phyloP scores from a whole-genome alignment of 1,140 invertebrate species.

The Drosophila truncata region DNA sequence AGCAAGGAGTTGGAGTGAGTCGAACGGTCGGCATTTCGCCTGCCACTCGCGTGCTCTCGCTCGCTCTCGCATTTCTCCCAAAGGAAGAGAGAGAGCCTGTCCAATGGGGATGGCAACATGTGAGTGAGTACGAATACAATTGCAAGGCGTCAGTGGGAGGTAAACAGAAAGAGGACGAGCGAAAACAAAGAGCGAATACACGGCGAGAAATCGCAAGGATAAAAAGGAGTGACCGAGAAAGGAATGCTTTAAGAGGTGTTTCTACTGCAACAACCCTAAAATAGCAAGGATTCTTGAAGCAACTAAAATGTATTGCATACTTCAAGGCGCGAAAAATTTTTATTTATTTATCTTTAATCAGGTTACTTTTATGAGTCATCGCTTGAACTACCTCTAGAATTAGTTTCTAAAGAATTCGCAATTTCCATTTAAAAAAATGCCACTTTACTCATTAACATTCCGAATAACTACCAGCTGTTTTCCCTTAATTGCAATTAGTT shows the following conservation, averaged over 20 bases:
- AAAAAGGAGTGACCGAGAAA: neutral
- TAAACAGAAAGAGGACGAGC: conserved; percentile 33
- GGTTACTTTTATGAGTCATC: neutral
- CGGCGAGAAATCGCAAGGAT: conserved; percentile 15
- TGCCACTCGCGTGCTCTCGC: conserved; percentile 18
- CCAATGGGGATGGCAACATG: conserved; percentile 39
- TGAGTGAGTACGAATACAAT: conserved; percentile 28
- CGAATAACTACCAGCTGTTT: conserved; percentile 14
- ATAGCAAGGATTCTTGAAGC: neutral
- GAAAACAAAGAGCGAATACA: conserved; percentile 26
- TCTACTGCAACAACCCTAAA: neutral
- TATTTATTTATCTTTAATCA: neutral
- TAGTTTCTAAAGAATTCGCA: neutral
- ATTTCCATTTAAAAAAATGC: neutral
- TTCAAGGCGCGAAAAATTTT: neutral
- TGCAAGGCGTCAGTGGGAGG: conserved; percentile 29
- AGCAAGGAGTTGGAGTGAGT: conserved; percentile 38
- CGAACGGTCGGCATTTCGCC: conserved; percentile 4
- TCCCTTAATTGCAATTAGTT: conserved; percentile 7
- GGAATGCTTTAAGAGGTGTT: neutral
- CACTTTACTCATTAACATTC: neutral
- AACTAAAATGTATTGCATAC: conserved; percentile 5
- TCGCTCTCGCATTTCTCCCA: conserved; percentile 30
- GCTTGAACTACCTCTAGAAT: neutral
- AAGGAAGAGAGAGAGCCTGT: conserved; percentile 6